Conservation (phyloP, 2,797 vertebrate genomes). For the Melopsittacus undulatus region DNA sequence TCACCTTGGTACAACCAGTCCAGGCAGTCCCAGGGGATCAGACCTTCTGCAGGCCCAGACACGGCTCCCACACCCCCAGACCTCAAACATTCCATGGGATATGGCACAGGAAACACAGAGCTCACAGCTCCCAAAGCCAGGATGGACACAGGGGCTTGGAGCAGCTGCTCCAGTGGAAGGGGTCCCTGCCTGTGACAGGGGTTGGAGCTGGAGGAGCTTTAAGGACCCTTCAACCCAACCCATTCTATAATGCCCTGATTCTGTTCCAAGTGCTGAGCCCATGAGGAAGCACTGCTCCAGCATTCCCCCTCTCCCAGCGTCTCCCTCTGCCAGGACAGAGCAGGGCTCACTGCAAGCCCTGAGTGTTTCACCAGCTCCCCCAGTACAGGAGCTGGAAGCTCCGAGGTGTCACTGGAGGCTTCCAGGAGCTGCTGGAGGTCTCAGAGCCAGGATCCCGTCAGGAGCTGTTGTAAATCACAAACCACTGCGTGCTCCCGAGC, state of each 20-base stretch:
- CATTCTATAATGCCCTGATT: background rate
- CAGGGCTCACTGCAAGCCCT: background rate
- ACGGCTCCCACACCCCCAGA: background rate
- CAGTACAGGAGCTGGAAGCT: background rate
- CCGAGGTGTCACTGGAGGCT: background rate
- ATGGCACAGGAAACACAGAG: background rate
- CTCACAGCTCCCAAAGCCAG: background rate
- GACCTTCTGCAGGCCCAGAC: background rate
- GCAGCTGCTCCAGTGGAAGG: background rate
- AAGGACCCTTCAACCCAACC: background rate
- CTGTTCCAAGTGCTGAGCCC: background rate
- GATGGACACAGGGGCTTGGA: background rate
- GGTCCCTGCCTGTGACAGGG: background rate
- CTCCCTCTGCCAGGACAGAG: background rate
- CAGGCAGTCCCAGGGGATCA: background rate
- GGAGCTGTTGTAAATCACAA: background rate
- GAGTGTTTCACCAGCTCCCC: background rate
- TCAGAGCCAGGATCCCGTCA: background rate
- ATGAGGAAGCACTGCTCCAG: background rate
- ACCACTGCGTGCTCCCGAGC: background rate
- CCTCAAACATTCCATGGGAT: background rate
- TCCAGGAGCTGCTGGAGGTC: fast-evolving
- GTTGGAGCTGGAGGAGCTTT: background rate
- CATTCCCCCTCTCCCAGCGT: too few relatives aligned
- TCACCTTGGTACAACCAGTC: background rate